These are phyloP conservation scores for Coronaproctus castanopsis DNA, from an alignment of 2,888 invertebrate species.

Conservation along the genomic window DNA sequence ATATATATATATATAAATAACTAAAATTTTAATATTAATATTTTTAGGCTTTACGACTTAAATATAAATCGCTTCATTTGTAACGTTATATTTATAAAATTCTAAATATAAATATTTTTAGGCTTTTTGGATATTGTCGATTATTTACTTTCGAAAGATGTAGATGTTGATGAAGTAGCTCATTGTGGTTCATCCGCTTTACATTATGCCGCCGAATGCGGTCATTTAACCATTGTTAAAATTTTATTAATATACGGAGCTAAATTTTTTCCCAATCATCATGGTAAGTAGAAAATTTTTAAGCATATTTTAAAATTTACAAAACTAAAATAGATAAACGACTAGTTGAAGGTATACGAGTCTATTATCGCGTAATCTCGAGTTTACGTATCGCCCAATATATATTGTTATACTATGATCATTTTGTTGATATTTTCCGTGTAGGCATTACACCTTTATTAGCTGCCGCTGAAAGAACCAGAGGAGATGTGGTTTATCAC, in stretches of 20 bases:
- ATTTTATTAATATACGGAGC: constrained; percentile 54
- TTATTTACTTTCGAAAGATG: constrained; percentile 52
- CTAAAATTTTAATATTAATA: too few species aligned
- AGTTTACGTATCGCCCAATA: too few species aligned
- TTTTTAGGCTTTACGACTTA: too few species aligned
- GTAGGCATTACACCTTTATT: constrained; percentile 59
- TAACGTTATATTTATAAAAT: background rate
- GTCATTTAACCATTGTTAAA: constrained; percentile 54
- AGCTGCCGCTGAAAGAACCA: constrained; percentile 67
- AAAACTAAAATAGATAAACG: too few species aligned
- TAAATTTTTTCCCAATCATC: constrained; percentile 50
- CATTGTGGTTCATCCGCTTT: constrained; percentile 75
- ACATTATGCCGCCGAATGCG: constrained; percentile 77
- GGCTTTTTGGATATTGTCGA: constrained; percentile 34
- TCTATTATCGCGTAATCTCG: too few species aligned
- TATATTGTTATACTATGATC: too few species aligned
- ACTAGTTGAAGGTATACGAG: too few species aligned
- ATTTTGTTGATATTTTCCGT: too few species aligned
- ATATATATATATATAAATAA: too few species aligned
- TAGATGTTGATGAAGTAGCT: constrained; percentile 61
- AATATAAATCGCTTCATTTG: background rate
- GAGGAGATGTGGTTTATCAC: constrained; percentile 56
- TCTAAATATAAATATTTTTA: constrained; percentile 6
- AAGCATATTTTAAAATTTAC: too few species aligned
- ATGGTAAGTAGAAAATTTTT: constrained; percentile 34